phyloP scores from a whole-genome alignment of 64 coral and sea anemone species.

The Pocillopora damicornis region DNA sequence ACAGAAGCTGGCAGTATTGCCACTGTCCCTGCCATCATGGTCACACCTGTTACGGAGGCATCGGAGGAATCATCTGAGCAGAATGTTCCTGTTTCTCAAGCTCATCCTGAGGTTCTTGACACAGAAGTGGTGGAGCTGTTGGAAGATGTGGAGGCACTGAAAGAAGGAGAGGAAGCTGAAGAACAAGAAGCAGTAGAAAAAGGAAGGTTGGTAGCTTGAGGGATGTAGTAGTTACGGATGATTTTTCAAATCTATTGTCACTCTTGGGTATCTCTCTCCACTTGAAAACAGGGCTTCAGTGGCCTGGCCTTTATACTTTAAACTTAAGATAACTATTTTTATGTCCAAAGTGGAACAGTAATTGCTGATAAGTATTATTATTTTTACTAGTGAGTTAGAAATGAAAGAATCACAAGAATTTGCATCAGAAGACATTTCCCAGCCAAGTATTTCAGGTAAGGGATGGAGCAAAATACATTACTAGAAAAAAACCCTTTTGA shows the following conservation, averaged over 20 bases:
- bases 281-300: too few species aligned
- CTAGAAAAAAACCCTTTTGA: too few species aligned
- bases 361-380: not conserved
- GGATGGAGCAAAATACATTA: not conserved
- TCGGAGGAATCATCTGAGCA: constrained; percentile 77
- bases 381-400: not conserved
- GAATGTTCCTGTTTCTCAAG: constrained; percentile 81
- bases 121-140: constrained; percentile 34
- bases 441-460: not conserved
- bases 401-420: not conserved
- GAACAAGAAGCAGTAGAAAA: constrained; percentile 14
- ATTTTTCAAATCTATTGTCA: too few species aligned
- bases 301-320: too few species aligned
- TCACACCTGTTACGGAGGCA: constrained; percentile 58
- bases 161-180: constrained; percentile 39
- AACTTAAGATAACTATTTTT: too few species aligned
- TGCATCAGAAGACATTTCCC: not conserved
- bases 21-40: constrained; percentile 73
- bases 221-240: too few species aligned
- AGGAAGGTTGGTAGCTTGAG: constrained; percentile 17
- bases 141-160: not conserved
- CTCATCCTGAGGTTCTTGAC: constrained; percentile 47
- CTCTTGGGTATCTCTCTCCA: too few species aligned
- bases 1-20: constrained; percentile 45
- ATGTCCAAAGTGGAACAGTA: not conserved